phyloP scores from a whole-genome alignment of 64 coral and sea anemone genomes.

The Pocillopora verrucosa region DNA sequence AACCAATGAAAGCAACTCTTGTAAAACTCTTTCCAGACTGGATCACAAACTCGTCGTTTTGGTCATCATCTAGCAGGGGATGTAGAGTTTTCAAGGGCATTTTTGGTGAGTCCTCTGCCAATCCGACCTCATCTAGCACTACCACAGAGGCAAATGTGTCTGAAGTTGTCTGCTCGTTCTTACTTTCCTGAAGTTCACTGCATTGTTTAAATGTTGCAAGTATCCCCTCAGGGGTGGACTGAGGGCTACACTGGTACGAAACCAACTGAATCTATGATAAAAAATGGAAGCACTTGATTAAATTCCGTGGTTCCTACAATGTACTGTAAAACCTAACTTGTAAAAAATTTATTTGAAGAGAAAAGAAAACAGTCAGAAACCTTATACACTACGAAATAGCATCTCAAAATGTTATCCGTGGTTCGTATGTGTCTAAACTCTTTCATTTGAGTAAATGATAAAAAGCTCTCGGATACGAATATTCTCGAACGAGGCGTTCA shows the following conservation, averaged over 20 bases:
- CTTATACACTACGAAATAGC: no score
- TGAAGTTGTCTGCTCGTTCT: constrained; percentile 12
- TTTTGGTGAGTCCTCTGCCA: constrained; percentile 83
- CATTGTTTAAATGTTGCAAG: constrained; percentile 81
- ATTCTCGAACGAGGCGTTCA: no score
- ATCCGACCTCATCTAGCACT: constrained; percentile 81
- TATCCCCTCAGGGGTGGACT: constrained; percentile 88
- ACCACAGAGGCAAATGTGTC: constrained; percentile 80
- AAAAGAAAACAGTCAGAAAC: not conserved
- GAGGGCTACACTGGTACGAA: constrained; percentile 89
- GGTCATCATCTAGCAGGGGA: constrained; percentile 74
- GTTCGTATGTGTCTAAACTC: no score
- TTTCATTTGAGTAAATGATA: no score
- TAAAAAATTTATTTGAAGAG: no score
- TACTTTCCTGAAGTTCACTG: constrained; percentile 74
- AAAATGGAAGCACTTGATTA: not conserved
- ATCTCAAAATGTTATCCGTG: no score
- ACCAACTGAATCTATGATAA: constrained; percentile 70
- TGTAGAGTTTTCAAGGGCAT: constrained; percentile 92
- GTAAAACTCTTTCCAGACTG: constrained; percentile 61
- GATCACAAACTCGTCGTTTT: constrained; percentile 67
- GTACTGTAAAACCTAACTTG: no score
- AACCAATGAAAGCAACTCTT: constrained; percentile 87
- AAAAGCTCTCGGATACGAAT: no score
- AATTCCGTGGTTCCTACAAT: no score